Base-by-base conservation (phyloP, 2,113 vertebrate species). In the Nycticebus coucang region DNA sequence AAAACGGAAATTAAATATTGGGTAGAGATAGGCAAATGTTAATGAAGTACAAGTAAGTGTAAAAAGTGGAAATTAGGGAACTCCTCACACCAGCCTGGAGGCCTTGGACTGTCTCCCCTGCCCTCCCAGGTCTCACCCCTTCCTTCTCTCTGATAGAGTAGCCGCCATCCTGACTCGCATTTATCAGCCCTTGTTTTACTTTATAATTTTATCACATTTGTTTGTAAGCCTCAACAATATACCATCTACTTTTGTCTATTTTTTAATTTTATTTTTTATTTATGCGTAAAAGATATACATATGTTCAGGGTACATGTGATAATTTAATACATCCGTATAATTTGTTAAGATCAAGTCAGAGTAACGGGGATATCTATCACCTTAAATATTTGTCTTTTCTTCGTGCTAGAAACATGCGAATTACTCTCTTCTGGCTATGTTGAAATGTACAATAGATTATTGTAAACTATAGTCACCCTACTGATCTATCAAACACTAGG, bases 81-180 rank as follows among this genome's bases (percentile, higher is more conserved):
- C 30, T 37, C 33, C 28, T 82, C 7, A 89, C n/a, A 3, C 24
- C 11, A 28, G 59, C 28, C 9, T 0, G 0, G 19, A 5, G 45
- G n/a, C 15, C 45, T 21, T 26, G 7, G 21, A 7, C 60, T 24
- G 10, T 50, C 2, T 26, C 59, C 41, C 2, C 0, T 0, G 79
- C 22, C 7, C 13, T n/a, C 60, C 4, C 1, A 0, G 30, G 55
- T 4, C 64, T 50, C 4, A 2, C 4, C 35, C 11, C 62, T 17
- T 17, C 35, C n/a, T 9, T 13, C 68, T 13, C 4, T 30, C 18
- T 74, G 7, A 7, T 37, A 60, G 37, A 33, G 57, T 9, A 7
- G 8, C n/a, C 35, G 10, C 19, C 19, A 0, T 33, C 24, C 19
- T 4, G 26, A 53, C 33, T 18, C 19, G 7, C 12, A 1, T 8